Evolutionary conservation across 2,888 invertebrate genomes (phyloP), one percentile per base, ranked within the genome.

Genomic region (Agrilus mali): DNA sequence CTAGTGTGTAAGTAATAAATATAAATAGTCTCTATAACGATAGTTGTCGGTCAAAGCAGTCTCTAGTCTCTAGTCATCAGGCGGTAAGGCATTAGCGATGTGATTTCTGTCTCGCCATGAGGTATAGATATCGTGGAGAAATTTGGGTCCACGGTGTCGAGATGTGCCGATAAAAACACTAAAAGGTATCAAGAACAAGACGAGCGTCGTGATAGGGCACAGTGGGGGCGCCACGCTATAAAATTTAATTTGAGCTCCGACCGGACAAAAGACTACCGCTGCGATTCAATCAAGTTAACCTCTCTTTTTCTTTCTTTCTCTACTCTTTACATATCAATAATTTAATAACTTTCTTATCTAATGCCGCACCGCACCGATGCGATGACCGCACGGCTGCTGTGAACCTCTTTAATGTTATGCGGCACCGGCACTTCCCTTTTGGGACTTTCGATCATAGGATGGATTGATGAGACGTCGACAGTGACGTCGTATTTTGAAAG

Each of bases 201-300:
- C 47, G 45, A 47, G 45, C 47, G 44, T 45, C 40, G 42, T 41
- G 47, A 47, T 50, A 47, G 40, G 35, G 31, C 52, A 34, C 52
- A 52, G 52, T 51, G 38, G 50, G 52, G 39, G 35, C 35, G 40
- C 47, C 44, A 42, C 46, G 47, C 48, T 45, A 50, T 56, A 50
- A 60, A 60, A 60, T 61, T 61, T 60, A 61, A 60, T 61, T 60
- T 61, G 57, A 56, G 59, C 55, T 59, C 57, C 52, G 55, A 54
- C 57, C 55, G 53, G 59, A 61, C 58, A 61, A 60, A 57, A 57
- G 59, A 55, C 60, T 51, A 58, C 61, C 60, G 61, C 61, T 61
- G 63, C 47, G 63, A 62, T 61, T 58, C 63, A 62, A 61, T 62
- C 60, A 60, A 55, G 58, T 55, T 56, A 55, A 53, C 58, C 60